These are phyloP conservation scores for Coreoperca whiteheadi DNA, from an alignment of 2,113 vertebrate genomes.

Conservation along the genomic window DNA sequence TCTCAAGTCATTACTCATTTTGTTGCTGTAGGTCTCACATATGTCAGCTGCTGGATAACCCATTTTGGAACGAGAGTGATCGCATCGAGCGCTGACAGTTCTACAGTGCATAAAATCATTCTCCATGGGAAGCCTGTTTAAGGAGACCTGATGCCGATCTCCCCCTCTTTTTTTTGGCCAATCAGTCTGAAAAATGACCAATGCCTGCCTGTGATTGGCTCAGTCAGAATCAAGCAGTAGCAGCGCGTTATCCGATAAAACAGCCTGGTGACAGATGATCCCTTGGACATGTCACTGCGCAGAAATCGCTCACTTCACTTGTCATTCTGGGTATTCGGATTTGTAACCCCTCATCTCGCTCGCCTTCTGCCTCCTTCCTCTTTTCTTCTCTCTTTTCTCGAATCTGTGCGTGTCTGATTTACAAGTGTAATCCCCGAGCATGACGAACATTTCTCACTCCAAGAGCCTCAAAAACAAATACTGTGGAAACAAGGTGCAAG, in stretches of 20 bases:
- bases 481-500: slow-evolving; percentile 38
- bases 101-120: slow-evolving; percentile 50
- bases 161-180: slow-evolving; percentile 47
- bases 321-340: slow-evolving; percentile 54
- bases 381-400: slow-evolving; percentile 18
- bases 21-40: slow-evolving; percentile 57
- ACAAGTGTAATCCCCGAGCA: slow-evolving; percentile 58
- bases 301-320: slow-evolving; percentile 54
- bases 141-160: slow-evolving; percentile 49
- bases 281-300: slow-evolving; percentile 38
- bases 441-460: slow-evolving; percentile 40
- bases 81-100: slow-evolving; percentile 55
- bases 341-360: slow-evolving; percentile 46
- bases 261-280: slow-evolving; percentile 51
- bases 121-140: slow-evolving; percentile 59
- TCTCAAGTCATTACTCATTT: slow-evolving; percentile 71
- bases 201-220: slow-evolving; percentile 55
- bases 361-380: slow-evolving; percentile 20
- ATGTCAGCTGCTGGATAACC: slow-evolving; percentile 62
- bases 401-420: slow-evolving; percentile 55
- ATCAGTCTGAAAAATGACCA: slow-evolving; percentile 55
- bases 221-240: slow-evolving; percentile 36
- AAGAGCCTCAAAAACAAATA: slow-evolving; percentile 57
- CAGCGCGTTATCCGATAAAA: slow-evolving; percentile 40
- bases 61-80: slow-evolving; percentile 59